Base-by-base conservation (phyloP, 2,888 invertebrate species). In the Polia nebulosa region DNA sequence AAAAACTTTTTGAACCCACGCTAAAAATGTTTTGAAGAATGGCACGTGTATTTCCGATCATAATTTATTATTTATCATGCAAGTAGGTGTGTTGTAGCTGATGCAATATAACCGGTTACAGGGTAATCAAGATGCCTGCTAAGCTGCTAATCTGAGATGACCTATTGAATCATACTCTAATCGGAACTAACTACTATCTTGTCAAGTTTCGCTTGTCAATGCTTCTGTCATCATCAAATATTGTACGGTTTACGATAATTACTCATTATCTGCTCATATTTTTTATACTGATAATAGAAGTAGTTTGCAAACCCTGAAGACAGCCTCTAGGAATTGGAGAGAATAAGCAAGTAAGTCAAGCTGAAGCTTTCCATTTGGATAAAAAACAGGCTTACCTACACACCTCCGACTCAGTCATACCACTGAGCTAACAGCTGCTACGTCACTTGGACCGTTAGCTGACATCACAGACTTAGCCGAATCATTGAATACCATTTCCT, bases 151-250 rank as follows among this genome's bases (percentile, higher is more conserved):
- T 49, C 36, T 39, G 53, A 25, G 55, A 22, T 58, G 75, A 74
- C 66, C 75, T 44, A 49, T 49, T 74, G 49, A 74, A 59, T 55
- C 74, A 73, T 25, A 29, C 25, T 41, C 20, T 36, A 72, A 78
- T 73, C 73, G n/a, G n/a, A n/a, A 56, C 9, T 5, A 17, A 17
- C 9, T 7, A 22, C 11, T 44, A 29, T 25, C 22, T 27, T 11
- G 15, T 13, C 25, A 20, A 41, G 22, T 17, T 22, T 9, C 13
- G 6, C n/a, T 44, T 44, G 22, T 9, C 22, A 13, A 45, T 55
- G 32, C 4, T 29, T 29, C 1, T 34, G 5, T n/a, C 5, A 17
- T 41, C 27, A 36, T 39, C n/a, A 15, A 47, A 8, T 17, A 17
- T 17, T 4, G 39, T 17, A n/a, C n/a, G n/a, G n/a, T n/a, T n/a